phyloP scores from a whole-genome alignment of 1,140 invertebrate species.

The Nixonia krombeini region DNA sequence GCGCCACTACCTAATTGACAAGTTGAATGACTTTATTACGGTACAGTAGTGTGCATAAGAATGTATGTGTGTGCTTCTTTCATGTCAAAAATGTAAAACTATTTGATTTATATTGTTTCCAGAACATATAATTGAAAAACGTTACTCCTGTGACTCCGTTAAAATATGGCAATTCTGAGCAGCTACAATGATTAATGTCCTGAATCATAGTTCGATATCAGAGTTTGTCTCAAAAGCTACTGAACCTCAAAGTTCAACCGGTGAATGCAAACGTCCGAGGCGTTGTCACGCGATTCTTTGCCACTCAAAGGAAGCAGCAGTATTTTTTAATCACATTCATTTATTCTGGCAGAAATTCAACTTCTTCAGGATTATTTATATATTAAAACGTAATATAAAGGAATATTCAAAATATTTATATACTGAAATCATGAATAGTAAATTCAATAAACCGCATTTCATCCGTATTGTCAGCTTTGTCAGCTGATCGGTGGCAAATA shows the following conservation, averaged over 20 bases:
- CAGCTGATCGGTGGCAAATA: constrained; percentile 15
- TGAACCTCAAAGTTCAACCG: constrained; percentile 22
- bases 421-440: constrained; percentile 1
- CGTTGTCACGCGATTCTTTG: constrained; percentile 12
- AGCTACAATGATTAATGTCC: constrained; percentile 11
- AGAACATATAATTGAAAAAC: neutral
- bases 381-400: too few relatives aligned
- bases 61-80: neutral
- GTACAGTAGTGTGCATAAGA: neutral
- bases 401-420: too few relatives aligned
- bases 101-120: neutral
- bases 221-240: neutral
- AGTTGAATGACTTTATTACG: too few relatives aligned
- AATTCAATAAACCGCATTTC: neutral
- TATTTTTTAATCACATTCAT: neutral
- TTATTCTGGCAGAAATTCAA: too few relatives aligned
- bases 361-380: too few relatives aligned
- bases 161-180: constrained; percentile 13
- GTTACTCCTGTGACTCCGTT: neutral
- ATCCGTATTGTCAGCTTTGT: constrained; percentile 8
- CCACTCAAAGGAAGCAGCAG: neutral
- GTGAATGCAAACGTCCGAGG: constrained; percentile 13
- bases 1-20: too few relatives aligned
- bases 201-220: neutral
- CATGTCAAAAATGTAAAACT: constrained; percentile 7